phyloP scores from a whole-genome alignment of 2,113 vertebrate genomes.

The Gnathonemus echidnorhynchus region DNA sequence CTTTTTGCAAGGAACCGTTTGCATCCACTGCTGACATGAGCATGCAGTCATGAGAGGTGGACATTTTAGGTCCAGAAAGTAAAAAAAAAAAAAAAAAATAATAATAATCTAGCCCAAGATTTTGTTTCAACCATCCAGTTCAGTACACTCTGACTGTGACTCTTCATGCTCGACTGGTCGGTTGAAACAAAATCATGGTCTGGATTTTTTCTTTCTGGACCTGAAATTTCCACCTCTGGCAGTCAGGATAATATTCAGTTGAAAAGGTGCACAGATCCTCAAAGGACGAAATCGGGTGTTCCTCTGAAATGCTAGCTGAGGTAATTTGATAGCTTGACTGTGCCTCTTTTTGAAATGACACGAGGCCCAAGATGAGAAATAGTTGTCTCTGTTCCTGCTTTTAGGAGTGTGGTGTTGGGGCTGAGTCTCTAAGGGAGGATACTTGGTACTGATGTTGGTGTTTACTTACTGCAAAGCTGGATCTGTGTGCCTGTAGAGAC shows the following conservation, averaged over 20 bases:
- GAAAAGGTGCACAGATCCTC: not conserved
- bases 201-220: not conserved
- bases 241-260: not conserved
- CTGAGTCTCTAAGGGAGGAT: not conserved
- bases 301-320: not conserved
- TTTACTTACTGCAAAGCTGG: not conserved
- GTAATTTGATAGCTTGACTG: not conserved
- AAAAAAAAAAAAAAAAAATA: too few species aligned
- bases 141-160: not conserved
- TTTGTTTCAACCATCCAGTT: not conserved
- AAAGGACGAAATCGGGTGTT: not conserved
- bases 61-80: not conserved
- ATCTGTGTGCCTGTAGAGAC: not conserved
- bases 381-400: not conserved
- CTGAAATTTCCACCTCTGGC: not conserved
- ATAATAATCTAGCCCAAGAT: not conserved
- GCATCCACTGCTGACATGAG: not conserved
- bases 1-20: not conserved
- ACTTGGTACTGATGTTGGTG: not conserved
- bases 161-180: not conserved
- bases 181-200: not conserved
- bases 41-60: not conserved
- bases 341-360: not conserved
- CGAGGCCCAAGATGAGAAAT: not conserved
- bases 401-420: not conserved